Conservation (phyloP, 2,888 invertebrate species). For the Dichetophora obliterata region DNA sequence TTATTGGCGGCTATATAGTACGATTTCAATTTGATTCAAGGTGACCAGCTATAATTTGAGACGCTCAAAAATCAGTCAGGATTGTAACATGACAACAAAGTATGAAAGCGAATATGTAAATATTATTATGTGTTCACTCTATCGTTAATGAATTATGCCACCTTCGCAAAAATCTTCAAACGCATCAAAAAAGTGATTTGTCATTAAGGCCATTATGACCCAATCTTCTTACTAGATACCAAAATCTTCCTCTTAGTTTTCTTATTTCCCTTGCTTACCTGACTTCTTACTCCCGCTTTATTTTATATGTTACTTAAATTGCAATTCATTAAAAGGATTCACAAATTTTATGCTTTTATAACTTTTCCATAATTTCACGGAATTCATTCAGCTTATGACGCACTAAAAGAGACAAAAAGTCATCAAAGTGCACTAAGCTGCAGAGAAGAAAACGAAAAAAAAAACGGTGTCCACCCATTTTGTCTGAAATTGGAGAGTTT, state of each 20-base stretch:
- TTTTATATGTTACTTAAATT: slow-evolving; percentile 38
- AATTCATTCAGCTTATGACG: slow-evolving; percentile 34
- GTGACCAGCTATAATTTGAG: not conserved
- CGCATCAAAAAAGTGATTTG: slow-evolving; percentile 1
- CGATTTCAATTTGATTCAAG: slow-evolving; percentile 30
- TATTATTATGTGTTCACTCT: not conserved
- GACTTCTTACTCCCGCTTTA: slow-evolving; percentile 7
- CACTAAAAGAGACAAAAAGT: slow-evolving; percentile 3
- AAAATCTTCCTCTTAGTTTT: slow-evolving; percentile 24
- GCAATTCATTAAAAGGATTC: slow-evolving; percentile 50
- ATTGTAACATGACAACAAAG: not conserved
- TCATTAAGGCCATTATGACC: slow-evolving; percentile 21
- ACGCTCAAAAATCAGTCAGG: too few relatives aligned
- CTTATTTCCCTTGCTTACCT: too few relatives aligned
- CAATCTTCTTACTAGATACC: slow-evolving; percentile 5
- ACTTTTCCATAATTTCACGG: slow-evolving; percentile 26
- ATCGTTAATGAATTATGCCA: not conserved
- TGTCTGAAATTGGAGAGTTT: slow-evolving; percentile 50
- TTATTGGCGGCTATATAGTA: slow-evolving; percentile 44
- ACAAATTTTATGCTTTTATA: slow-evolving; percentile 48
- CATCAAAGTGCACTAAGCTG: not conserved
- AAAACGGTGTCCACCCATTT: slow-evolving; percentile 43
- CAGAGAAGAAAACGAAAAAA: not conserved
- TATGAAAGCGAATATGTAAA: not conserved
- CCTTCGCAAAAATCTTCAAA: not conserved